Percentiles rank a stretch among this genome's conserved stretches.
Evolutionary conservation across 2,113 vertebrate species (phyloP).

Genomic region (Pardalotus punctatus): DNA sequence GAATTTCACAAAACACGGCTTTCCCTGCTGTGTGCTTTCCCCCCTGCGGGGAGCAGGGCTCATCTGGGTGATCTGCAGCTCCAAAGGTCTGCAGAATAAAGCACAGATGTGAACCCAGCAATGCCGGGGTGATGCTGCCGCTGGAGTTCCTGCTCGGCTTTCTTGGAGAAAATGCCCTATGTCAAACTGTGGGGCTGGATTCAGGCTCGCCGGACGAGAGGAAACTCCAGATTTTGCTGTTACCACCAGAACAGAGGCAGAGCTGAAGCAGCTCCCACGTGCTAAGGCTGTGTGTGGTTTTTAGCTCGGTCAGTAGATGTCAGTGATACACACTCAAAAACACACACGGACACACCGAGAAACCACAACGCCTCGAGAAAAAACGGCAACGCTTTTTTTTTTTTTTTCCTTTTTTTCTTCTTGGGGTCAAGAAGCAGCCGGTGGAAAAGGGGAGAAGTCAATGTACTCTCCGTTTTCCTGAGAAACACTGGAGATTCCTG

Average conservation of each 20-base stretch:
- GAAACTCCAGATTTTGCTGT: neutral
- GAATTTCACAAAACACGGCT: neutral
- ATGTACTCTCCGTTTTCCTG: neutral
- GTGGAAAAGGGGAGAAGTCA: neutral
- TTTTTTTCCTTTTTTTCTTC: neutral
- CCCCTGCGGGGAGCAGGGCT: accelerated
- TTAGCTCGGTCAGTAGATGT: neutral
- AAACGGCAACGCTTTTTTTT: neutral
- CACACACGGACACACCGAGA: neutral
- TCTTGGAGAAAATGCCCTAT: neutral
- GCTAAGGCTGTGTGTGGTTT: neutral
- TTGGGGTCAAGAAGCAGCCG: neutral
- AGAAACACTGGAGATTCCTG: neutral
- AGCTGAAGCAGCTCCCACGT: neutral
- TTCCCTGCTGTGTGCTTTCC: neutral
- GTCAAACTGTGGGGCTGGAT: neutral
- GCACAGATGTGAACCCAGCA: neutral
- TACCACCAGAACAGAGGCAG: neutral
- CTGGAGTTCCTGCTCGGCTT: neutral
- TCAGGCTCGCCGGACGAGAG: neutral
- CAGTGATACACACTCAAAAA: neutral
- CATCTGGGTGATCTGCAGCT: neutral
- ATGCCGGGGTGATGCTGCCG: neutral
- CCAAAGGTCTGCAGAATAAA: neutral
- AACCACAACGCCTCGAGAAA: neutral